A percentile compares a stretch with the other conserved stretches of the same genome.
Conservation (phyloP, 2,888 invertebrate species). For the Lasiommata megera region DNA sequence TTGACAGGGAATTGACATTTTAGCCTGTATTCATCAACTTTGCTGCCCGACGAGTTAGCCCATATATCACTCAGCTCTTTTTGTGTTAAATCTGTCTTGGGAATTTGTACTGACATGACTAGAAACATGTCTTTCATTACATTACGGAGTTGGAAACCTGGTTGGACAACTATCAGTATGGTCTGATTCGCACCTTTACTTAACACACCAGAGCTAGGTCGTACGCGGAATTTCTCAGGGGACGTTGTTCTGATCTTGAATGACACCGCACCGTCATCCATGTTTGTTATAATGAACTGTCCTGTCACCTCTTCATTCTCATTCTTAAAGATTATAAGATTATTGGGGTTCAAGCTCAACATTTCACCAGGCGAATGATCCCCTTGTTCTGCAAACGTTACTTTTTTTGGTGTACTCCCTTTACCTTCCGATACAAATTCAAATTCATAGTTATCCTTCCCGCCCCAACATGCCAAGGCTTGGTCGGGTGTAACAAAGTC, state of each 20-base stretch:
- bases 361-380: slow-evolving; percentile 78
- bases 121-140: slow-evolving; percentile 92
- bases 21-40: slow-evolving; percentile 87
- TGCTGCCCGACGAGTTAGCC: slow-evolving; percentile 83
- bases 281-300: slow-evolving; percentile 86
- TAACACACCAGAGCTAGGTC: slow-evolving; percentile 92
- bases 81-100: slow-evolving; percentile 77
- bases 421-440: slow-evolving; percentile 84
- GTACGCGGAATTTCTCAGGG: slow-evolving; percentile 96
- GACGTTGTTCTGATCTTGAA: slow-evolving; percentile 96
- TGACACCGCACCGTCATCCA: slow-evolving; percentile 74
- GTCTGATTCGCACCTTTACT: slow-evolving; percentile 83
- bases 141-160: slow-evolving; percentile 85
- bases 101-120: slow-evolving; percentile 89
- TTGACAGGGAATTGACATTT: slow-evolving; percentile 83
- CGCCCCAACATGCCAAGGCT: slow-evolving; percentile 90
- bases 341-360: slow-evolving; percentile 84
- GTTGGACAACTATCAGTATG: slow-evolving; percentile 88
- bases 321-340: slow-evolving; percentile 85
- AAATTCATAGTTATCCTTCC: slow-evolving; percentile 87
- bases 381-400: slow-evolving; percentile 51
- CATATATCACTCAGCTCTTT: slow-evolving; percentile 88
- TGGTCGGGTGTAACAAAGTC: slow-evolving; percentile 88
- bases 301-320: slow-evolving; percentile 86
- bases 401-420: slow-evolving; percentile 60